phyloP scores from a whole-genome alignment of 2,113 vertebrate species.

The Otus sunia region DNA sequence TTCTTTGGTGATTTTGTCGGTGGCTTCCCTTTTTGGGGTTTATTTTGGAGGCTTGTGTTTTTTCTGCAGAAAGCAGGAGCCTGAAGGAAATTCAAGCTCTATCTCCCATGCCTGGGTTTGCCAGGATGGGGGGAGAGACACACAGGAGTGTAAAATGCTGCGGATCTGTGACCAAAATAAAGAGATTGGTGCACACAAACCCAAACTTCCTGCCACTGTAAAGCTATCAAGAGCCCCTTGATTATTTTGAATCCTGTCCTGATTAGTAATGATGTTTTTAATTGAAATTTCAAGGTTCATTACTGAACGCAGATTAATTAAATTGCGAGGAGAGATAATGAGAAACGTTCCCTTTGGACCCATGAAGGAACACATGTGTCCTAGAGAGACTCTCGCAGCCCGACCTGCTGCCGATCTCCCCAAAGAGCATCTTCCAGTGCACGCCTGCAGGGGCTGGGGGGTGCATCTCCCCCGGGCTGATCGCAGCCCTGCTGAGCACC shows the following conservation, averaged over 20 bases:
- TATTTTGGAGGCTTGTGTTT: background rate
- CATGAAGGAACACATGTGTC: background rate
- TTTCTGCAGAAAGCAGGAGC: background rate
- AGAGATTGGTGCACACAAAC: background rate
- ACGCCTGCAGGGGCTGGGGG: background rate
- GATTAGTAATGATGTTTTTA: slow-evolving; percentile 71
- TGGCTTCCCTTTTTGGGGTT: background rate
- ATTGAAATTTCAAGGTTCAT: slow-evolving; percentile 79
- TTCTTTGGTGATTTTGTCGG: background rate
- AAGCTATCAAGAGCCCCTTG: background rate
- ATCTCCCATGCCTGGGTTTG: background rate
- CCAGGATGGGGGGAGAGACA: background rate
- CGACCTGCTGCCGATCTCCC: background rate
- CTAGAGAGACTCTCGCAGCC: background rate
- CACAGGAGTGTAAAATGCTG: accelerated
- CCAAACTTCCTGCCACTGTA: background rate
- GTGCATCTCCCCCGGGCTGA: background rate
- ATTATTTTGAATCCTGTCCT: slow-evolving; percentile 19
- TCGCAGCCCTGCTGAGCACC: background rate
- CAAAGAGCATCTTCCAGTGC: background rate
- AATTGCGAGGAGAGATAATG: slow-evolving; percentile 71
- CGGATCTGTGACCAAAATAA: background rate
- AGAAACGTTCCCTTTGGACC: slow-evolving; percentile 61
- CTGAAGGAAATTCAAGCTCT: background rate
- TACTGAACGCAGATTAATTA: slow-evolving; percentile 78